Evolutionary conservation across 2,888 invertebrate genomes (phyloP).

Genomic region (Ligdia adustata): DNA sequence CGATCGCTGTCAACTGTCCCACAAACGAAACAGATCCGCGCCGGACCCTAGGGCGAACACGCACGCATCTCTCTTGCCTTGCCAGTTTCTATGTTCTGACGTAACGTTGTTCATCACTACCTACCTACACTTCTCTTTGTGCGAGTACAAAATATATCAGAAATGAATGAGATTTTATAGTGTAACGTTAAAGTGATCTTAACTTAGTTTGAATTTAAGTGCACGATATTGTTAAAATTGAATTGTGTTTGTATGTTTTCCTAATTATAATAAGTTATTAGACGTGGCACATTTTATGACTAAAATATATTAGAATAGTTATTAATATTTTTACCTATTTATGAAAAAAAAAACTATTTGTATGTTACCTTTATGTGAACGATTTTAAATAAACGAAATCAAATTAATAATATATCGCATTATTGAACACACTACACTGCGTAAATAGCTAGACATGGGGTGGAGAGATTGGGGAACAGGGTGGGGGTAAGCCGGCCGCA

Average conservation of each 20-base stretch:
- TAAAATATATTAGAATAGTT: conserved; percentile 68
- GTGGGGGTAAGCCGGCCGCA: no score
- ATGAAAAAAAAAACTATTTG: conserved; percentile 70
- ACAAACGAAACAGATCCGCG: conserved; percentile 72
- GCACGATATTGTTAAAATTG: conserved; percentile 81
- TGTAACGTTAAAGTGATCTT: conserved; percentile 80
- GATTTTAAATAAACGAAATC: conserved; percentile 80
- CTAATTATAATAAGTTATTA: conserved; percentile 80
- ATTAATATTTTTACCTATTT: conserved; percentile 70
- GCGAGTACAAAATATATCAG: conserved; percentile 81
- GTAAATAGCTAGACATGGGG: not conserved
- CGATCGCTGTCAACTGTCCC: conserved; percentile 76
- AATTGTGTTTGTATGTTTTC: conserved; percentile 82
- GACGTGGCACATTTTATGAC: conserved; percentile 76
- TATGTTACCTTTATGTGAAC: conserved; percentile 82
- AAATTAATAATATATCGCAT: conserved; percentile 77
- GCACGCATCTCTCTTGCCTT: conserved; percentile 80
- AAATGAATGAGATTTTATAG: conserved; percentile 81
- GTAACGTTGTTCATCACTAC: conserved; percentile 74
- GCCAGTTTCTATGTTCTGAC: conserved; percentile 83
- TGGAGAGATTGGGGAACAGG: conserved; percentile 14
- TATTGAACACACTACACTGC: conserved; percentile 67
- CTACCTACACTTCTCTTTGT: conserved; percentile 66
- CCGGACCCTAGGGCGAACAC: conserved; percentile 57
- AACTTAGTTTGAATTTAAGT: conserved; percentile 79